A percentile compares a stretch with the other conserved stretches of the same genome.
phyloP scores from a whole-genome alignment of 2,888 invertebrate species.

The Lamellibrachia satsuma region DNA sequence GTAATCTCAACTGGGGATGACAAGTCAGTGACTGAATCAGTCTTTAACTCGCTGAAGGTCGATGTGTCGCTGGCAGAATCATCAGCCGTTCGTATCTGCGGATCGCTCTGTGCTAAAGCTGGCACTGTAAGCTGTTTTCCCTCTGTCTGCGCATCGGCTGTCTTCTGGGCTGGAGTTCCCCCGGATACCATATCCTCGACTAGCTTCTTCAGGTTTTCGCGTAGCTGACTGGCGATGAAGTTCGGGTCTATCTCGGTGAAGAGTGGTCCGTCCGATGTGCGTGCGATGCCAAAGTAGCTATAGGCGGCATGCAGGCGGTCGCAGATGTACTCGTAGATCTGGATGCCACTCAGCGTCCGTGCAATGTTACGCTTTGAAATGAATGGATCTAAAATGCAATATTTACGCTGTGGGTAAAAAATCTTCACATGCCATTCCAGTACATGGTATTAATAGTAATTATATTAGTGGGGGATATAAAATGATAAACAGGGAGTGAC shows the following conservation, averaged over 20 bases:
- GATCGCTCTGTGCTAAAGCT: background rate
- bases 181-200: background rate
- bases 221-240: constrained; percentile 30
- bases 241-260: constrained; percentile 38
- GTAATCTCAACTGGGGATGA: background rate
- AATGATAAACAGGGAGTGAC: background rate
- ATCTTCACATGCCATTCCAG: background rate
- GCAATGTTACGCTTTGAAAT: constrained; percentile 67
- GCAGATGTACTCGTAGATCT: constrained; percentile 67
- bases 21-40: background rate
- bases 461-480: background rate
- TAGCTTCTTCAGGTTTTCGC: constrained; percentile 1
- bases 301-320: constrained; percentile 67
- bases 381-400: constrained; percentile 66
- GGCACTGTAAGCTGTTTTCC: background rate
- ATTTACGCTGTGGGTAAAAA: background rate
- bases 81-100: background rate
- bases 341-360: constrained; percentile 64
- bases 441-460: background rate
- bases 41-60: background rate
- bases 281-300: constrained; percentile 67
- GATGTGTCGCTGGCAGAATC: background rate
- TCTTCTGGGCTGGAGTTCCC: background rate
- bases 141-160: background rate
- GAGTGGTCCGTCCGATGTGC: constrained; percentile 60